Conservation (phyloP, 2,797 vertebrate species). For the Lacerta viridis region DNA sequence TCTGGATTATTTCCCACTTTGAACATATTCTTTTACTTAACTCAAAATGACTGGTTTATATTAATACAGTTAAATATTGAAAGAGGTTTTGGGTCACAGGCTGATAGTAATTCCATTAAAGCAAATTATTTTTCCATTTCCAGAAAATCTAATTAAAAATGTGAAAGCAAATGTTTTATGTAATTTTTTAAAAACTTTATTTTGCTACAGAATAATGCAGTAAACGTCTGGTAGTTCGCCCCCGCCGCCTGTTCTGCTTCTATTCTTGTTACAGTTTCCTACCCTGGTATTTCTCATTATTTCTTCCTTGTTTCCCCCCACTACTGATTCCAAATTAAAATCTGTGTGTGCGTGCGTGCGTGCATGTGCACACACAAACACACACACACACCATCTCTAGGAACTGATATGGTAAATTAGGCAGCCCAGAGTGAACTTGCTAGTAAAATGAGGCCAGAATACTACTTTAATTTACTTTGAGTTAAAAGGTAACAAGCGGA, state of each 20-base stretch:
- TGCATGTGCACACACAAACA: fast-evolving
- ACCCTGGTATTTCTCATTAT: conserved; percentile 18
- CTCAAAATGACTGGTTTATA: conserved; percentile 77
- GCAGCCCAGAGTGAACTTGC: conserved; percentile 4
- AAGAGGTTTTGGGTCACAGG: conserved; percentile 76
- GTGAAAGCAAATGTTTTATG: conserved; percentile 76
- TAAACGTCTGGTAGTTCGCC: conserved; percentile 1
- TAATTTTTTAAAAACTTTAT: conserved; percentile 53
- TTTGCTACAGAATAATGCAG: conserved; percentile 55
- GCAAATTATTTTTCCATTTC: conserved; percentile 79
- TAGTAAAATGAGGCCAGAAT: conserved; percentile 7
- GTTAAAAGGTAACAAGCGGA: neutral
- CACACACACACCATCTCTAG: neutral
- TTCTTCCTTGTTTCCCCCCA: conserved; percentile 8
- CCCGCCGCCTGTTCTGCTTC: neutral
- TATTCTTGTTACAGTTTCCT: conserved; percentile 30
- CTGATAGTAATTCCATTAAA: conserved; percentile 80
- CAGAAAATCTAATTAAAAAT: conserved; percentile 76
- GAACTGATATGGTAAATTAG: neutral
- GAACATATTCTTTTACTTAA: conserved; percentile 79
- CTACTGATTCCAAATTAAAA: conserved; percentile 42
- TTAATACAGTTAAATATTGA: conserved; percentile 81
- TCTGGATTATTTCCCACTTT: conserved; percentile 77
- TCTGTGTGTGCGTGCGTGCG: neutral
- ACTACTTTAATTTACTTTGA: neutral